These are phyloP conservation scores for Thelaira solivaga DNA, from an alignment of 2,888 invertebrate species.

Conservation along the genomic window DNA sequence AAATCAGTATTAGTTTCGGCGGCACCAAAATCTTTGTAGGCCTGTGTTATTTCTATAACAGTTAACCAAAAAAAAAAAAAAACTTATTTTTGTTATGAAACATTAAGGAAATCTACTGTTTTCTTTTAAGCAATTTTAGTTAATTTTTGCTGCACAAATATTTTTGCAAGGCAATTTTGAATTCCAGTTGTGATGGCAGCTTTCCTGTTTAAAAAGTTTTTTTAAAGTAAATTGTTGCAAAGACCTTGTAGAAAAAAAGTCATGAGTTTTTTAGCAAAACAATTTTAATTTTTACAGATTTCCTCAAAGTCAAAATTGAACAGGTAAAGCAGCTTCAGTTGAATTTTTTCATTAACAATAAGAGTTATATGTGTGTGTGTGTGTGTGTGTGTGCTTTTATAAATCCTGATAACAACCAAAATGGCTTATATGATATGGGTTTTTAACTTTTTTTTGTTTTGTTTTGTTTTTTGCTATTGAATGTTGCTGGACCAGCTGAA, in stretches of 20 bases:
- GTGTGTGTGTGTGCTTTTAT: neutral
- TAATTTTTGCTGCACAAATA: too few species aligned
- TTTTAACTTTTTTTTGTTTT: neutral
- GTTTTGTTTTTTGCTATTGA: neutral
- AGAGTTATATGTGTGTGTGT: neutral
- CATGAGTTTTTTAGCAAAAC: neutral
- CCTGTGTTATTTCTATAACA: too few species aligned
- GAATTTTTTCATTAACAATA: slow-evolving; percentile 33
- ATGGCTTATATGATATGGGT: slow-evolving; percentile 46
- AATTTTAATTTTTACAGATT: slow-evolving; percentile 16
- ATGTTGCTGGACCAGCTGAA: slow-evolving; percentile 34
- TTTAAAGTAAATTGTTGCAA: slow-evolving; percentile 17
- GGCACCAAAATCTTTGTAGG: too few species aligned
- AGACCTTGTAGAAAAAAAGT: slow-evolving; percentile 33
- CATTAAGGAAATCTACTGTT: slow-evolving; percentile 14
- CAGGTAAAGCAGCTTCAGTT: neutral
- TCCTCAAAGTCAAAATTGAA: slow-evolving; percentile 29
- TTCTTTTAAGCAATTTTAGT: too few species aligned
- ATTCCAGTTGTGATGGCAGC: slow-evolving; percentile 15
- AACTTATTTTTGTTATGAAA: neutral
- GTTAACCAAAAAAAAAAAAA: too few species aligned
- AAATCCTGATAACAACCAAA: slow-evolving; percentile 42
- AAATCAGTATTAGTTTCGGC: too few species aligned
- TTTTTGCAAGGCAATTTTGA: neutral
- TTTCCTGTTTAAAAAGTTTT: too few species aligned